Evolutionary conservation across 2,113 vertebrate genomes (phyloP).

Genomic region (Lophotis ruficrista): DNA sequence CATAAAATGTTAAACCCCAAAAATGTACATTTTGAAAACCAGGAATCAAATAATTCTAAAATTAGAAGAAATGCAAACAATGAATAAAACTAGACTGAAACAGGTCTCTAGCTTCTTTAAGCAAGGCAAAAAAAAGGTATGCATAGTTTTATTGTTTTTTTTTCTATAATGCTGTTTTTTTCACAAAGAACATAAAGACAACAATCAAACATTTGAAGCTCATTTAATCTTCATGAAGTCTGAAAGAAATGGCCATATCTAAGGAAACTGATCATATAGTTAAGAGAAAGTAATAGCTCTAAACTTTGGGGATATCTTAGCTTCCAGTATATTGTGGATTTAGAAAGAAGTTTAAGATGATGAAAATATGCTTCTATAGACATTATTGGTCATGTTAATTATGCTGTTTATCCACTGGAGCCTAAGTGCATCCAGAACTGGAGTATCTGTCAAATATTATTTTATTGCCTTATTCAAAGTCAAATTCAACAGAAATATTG

Average conservation of each 20-base stretch:
- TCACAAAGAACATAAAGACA: background rate
- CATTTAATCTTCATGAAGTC: background rate
- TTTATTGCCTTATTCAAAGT: background rate
- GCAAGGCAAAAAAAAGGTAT: background rate
- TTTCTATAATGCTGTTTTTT: background rate
- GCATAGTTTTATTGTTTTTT: background rate
- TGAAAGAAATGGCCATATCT: background rate
- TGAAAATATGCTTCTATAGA: background rate
- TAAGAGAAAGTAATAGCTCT: background rate
- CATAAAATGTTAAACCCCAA: background rate
- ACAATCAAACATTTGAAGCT: background rate
- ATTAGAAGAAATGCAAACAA: background rate
- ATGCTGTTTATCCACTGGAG: background rate
- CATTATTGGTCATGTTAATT: background rate
- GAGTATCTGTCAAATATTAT: background rate
- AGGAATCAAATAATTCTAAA: background rate
- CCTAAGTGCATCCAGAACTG: background rate
- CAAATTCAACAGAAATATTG: conserved; percentile 26
- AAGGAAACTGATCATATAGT: background rate
- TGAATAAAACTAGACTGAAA: background rate
- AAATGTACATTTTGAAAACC: background rate
- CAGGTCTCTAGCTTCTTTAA: background rate
- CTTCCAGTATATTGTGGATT: background rate
- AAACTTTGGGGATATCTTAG: background rate
- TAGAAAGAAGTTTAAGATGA: background rate